Evolutionary conservation across 2,113 vertebrate species (phyloP), one percentile per base, ranked within the genome.

Genomic region (Aphyosemion australe): DNA sequence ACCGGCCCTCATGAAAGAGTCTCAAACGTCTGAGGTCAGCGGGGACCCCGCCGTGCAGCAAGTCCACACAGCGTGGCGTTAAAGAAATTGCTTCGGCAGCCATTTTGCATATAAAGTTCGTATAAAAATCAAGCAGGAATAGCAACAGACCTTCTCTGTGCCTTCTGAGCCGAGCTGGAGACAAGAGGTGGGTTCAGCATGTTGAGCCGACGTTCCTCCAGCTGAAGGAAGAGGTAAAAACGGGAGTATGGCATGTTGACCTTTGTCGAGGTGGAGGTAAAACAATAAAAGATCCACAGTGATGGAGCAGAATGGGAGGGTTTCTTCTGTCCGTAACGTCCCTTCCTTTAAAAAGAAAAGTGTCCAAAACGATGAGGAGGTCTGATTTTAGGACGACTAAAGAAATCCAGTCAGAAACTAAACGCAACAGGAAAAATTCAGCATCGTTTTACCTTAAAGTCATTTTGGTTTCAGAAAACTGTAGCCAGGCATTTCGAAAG

Each of bases 91-190:
- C 73, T 72, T 61, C 52, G 7, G 67, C 76, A 69, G 64, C 80
- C 74, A 70, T 80, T 86, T 90, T 88, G 86, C 88, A 88, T 91
- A 91, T 76, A 74, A 84, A 84, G 87, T 85, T 79, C 11, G 37
- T 87, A 86, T 82, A 87, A 87, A 88, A 84, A 70, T 72, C 73
- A 65, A 52, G 60, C 48, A 76, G 68, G 53, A 49, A 18, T 43
- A 76, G 69, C 71, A 72, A 73, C 74, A 74, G 80, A 53, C 67
- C 67, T 80, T 61, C 62, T 79, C 65, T 57, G 58, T 68, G 62
- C 62, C 76, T 51, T 79, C 67, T 58, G 47, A 81, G 55, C 70
- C 34, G 56, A 77, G 72, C 82, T 69, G 47, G 74, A 82, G 54
- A 76, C 67, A 66, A 37, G 6, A 76, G 58, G 41, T 56, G 54